These are phyloP conservation scores for Orchesellides sinensis DNA, from an alignment of 2,888 invertebrate species.

Conservation along the genomic window DNA sequence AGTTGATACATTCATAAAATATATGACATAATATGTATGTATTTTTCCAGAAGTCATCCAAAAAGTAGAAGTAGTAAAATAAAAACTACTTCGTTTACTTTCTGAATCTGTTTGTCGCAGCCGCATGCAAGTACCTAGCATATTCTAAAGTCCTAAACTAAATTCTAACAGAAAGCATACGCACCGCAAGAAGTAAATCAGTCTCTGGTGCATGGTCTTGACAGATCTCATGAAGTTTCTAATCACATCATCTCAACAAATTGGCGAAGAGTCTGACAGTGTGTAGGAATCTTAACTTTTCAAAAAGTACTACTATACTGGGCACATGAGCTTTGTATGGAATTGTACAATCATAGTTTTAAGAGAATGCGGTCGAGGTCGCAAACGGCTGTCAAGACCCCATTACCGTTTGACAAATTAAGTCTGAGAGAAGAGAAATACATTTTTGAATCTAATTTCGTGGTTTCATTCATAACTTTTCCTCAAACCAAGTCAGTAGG, in stretches of 20 bases:
- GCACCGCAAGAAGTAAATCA: not conserved
- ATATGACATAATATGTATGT: too few species aligned
- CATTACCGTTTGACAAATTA: slow-evolving; percentile 34
- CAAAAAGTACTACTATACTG: not conserved
- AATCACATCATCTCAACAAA: not conserved
- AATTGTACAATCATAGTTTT: not conserved
- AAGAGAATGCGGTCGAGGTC: slow-evolving; percentile 34
- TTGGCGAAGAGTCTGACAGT: not conserved
- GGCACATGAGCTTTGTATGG: not conserved
- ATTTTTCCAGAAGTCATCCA: too few species aligned
- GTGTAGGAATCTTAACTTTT: not conserved
- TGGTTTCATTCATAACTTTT: slow-evolving; percentile 20
- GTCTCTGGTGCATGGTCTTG: slow-evolving; percentile 6
- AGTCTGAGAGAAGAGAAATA: not conserved
- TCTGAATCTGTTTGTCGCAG: not conserved
- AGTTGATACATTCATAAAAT: too few species aligned
- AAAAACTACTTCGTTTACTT: not conserved
- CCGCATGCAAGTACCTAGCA: not conserved
- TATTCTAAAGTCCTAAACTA: not conserved
- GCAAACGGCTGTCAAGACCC: slow-evolving; percentile 22
- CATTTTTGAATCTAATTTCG: not conserved
- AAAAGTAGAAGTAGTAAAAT: not conserved
- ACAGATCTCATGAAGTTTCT: slow-evolving; percentile 14
- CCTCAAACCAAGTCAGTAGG: not conserved
- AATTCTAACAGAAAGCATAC: not conserved